A percentile compares a stretch with the other conserved stretches of the same genome.
Conservation (phyloP, 2,113 vertebrate species). For the Toxostoma redivivum region DNA sequence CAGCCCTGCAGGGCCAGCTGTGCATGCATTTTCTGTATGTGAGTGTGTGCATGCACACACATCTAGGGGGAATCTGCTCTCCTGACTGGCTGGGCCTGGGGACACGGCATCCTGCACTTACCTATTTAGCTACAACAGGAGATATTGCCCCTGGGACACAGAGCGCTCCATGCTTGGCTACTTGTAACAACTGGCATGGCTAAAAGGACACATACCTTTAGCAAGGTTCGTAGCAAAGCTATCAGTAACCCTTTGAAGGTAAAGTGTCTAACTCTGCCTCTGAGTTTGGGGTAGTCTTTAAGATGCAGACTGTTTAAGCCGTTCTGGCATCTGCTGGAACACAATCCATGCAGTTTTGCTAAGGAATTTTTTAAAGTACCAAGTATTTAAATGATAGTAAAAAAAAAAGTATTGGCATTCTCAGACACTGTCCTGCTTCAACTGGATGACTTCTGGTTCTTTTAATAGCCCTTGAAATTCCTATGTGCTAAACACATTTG, state of each 20-base stretch:
- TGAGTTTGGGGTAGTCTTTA: background rate
- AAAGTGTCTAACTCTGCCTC: background rate
- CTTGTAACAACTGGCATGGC: background rate
- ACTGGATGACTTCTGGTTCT: background rate
- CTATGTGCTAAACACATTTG: background rate
- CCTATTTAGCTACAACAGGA: background rate
- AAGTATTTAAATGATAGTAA: background rate
- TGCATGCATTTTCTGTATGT: rapidly evolving
- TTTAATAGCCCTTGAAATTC: conserved; percentile 51
- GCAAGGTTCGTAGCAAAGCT: background rate
- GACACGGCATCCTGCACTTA: background rate
- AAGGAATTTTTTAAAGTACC: background rate
- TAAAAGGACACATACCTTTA: background rate
- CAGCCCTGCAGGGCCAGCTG: background rate
- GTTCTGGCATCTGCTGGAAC: background rate
- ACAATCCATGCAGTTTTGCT: background rate
- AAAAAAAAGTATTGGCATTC: background rate
- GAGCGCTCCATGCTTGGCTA: background rate
- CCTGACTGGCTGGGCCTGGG: background rate
- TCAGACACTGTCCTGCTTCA: background rate
- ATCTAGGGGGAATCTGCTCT: rapidly evolving
- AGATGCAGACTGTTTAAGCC: background rate
- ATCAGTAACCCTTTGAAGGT: background rate
- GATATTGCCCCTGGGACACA: background rate
- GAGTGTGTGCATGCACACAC: rapidly evolving